phyloP scores from a whole-genome alignment of 2,888 invertebrate genomes.

The Lithophane leautieri region DNA sequence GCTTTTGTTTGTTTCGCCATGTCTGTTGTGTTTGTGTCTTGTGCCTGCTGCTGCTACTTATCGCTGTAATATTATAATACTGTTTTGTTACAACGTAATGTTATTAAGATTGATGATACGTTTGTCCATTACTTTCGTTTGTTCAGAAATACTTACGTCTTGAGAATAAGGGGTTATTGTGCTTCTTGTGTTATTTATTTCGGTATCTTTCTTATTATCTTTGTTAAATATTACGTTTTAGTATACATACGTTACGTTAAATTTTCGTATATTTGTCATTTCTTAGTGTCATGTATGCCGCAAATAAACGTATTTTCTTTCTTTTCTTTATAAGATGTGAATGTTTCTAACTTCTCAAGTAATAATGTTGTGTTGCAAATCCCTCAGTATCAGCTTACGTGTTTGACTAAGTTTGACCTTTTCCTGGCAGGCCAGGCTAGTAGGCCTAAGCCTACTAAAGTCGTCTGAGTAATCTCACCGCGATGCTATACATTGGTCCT shows the following conservation, averaged over 20 bases:
- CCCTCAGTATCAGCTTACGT: conserved; percentile 39
- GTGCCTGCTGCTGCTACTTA: conserved; percentile 57
- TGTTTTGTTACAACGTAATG: conserved; percentile 60
- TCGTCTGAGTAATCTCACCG: conserved; percentile 34
- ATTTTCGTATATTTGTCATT: no score
- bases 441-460: conserved; percentile 30
- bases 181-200: conserved; percentile 21
- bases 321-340: no score
- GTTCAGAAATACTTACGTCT: conserved; percentile 46
- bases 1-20: conserved; percentile 63
- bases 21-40: conserved; percentile 37
- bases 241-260: no score
- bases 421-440: conserved; percentile 1
- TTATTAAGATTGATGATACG: conserved; percentile 66
- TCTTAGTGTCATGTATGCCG: no score
- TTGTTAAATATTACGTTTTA: conserved; percentile 27
- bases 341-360: conserved; percentile 5
- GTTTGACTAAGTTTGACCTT: conserved; percentile 31
- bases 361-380: conserved; percentile 35
- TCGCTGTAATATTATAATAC: conserved; percentile 59
- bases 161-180: conserved; percentile 45
- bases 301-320: no score
- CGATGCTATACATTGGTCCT: neutral
- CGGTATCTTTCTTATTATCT: conserved; percentile 23
- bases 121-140: conserved; percentile 51